Percentiles rank a stretch among this genome's conserved stretches.
These are phyloP conservation scores for Rhagonycha lutea DNA, from an alignment of 2,888 invertebrate genomes.

Conservation along the genomic window DNA sequence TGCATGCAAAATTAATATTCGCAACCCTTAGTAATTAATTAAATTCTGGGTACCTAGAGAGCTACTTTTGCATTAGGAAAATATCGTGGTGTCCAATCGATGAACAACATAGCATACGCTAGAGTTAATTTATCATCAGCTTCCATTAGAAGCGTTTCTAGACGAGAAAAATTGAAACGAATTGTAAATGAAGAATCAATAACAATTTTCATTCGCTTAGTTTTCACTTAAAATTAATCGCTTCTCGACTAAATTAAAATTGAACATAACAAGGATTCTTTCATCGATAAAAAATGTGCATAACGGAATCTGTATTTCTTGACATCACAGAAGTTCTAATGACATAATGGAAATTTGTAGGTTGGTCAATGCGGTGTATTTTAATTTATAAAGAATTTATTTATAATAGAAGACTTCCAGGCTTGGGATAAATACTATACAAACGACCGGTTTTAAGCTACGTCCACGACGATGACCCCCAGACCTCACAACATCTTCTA, in stretches of 20 bases:
- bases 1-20: neutral
- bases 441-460: conserved; percentile 13
- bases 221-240: neutral
- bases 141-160: neutral
- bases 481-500: conserved; percentile 2
- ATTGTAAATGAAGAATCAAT: neutral
- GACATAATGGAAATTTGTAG: neutral
- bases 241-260: neutral
- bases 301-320: neutral
- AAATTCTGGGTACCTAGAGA: neutral
- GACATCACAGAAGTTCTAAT: neutral
- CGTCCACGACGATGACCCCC: conserved; percentile 17
- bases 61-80: neutral
- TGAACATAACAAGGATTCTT: neutral
- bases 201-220: neutral
- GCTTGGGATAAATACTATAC: conserved; percentile 6
- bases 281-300: neutral
- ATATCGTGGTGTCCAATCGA: neutral
- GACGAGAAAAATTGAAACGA: neutral
- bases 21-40: neutral
- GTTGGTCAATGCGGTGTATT: neutral
- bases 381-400: neutral
- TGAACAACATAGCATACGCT: neutral
- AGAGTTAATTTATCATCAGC: neutral
- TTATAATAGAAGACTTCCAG: neutral